A percentile compares a stretch with the other conserved stretches of the same genome.
These are phyloP conservation scores for Mizuhopecten yessoensis DNA, from an alignment of 1,140 invertebrate genomes.

Conservation along the genomic window DNA sequence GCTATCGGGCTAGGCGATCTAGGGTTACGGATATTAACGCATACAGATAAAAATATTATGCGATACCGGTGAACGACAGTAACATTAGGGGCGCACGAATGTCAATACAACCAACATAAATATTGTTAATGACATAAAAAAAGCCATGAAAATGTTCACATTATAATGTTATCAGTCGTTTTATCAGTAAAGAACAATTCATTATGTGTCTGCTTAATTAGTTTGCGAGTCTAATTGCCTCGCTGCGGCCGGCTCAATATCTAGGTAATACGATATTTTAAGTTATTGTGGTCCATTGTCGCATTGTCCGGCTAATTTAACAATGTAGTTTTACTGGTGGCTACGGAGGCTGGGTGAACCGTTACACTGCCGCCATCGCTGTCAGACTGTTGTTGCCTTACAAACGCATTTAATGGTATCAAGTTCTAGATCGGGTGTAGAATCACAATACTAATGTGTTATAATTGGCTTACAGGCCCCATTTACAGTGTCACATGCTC, in stretches of 20 bases:
- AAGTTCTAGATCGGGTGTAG: background rate
- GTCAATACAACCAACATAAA: background rate
- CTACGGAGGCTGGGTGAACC: background rate
- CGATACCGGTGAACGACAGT: background rate
- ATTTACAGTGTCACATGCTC: background rate
- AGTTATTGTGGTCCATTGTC: background rate
- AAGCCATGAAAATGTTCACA: slow-evolving; percentile 33
- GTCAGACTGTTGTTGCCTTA: background rate
- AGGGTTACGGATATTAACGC: slow-evolving; percentile 6
- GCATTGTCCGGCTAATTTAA: slow-evolving; percentile 20
- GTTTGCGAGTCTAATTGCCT: slow-evolving; percentile 7
- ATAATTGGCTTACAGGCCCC: background rate
- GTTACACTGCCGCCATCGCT: background rate
- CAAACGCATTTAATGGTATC: background rate
- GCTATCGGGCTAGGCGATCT: background rate
- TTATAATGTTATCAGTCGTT: slow-evolving; percentile 5
- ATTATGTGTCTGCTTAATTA: slow-evolving; percentile 24
- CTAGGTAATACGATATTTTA: slow-evolving; percentile 36
- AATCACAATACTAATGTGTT: slow-evolving; percentile 5
- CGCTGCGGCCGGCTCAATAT: slow-evolving; percentile 12
- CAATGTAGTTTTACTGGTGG: background rate
- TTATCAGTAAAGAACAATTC: slow-evolving; percentile 35
- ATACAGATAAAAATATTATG: slow-evolving; percentile 6
- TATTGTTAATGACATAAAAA: slow-evolving; percentile 26
- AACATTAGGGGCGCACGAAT: background rate